phyloP scores from a whole-genome alignment of 2,888 invertebrate species.

The Dichetophora obliterata region DNA sequence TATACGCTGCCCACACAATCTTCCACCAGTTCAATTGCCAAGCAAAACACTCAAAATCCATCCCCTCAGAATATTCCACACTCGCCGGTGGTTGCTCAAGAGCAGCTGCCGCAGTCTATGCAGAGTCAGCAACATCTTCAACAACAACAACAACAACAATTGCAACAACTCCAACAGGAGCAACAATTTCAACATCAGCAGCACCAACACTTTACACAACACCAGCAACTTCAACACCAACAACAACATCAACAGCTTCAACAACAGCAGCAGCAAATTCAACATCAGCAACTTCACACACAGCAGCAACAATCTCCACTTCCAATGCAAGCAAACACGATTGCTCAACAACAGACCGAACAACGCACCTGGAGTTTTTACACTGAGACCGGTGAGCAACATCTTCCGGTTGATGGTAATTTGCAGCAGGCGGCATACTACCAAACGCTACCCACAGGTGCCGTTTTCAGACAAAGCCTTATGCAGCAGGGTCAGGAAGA shows the following conservation, averaged over 20 bases:
- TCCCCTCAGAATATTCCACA: constrained; percentile 59
- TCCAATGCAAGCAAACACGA: constrained; percentile 57
- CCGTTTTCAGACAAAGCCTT: constrained; percentile 68
- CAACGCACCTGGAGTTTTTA: constrained; percentile 68
- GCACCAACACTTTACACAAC: constrained; percentile 44
- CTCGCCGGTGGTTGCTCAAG: constrained; percentile 45
- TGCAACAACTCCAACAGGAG: constrained; percentile 51
- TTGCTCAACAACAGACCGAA: constrained; percentile 67
- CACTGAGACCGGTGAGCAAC: constrained; percentile 58
- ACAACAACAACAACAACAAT: constrained; percentile 51
- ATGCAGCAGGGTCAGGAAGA: constrained; percentile 66
- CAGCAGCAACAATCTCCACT: constrained; percentile 49
- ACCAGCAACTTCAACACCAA: constrained; percentile 49
- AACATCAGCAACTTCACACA: constrained; percentile 36
- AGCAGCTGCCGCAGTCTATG: constrained; percentile 43
- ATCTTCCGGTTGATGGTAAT: constrained; percentile 62
- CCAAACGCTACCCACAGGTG: constrained; percentile 66
- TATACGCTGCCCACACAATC: constrained; percentile 66
- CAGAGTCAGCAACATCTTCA: constrained; percentile 50
- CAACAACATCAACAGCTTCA: constrained; percentile 46
- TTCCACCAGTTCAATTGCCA: constrained; percentile 56
- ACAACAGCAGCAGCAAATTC: constrained; percentile 46
- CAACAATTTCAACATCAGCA: constrained; percentile 51
- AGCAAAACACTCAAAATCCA: constrained; percentile 59
- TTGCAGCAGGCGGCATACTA: constrained; percentile 64